Conservation (phyloP, 2,113 vertebrate genomes). For the Cichladusa arquata region DNA sequence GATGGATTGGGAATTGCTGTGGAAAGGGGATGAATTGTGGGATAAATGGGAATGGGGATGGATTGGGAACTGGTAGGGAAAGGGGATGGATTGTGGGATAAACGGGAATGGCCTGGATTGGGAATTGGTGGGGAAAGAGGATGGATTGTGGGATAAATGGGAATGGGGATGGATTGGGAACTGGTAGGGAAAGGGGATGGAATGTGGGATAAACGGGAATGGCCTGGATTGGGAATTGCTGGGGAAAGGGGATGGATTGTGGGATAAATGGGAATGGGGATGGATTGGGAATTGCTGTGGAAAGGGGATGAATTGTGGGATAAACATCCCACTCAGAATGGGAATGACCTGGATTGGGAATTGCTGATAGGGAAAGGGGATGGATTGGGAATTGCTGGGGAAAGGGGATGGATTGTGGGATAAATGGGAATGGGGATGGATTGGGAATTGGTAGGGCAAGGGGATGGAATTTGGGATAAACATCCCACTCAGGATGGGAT, state of each 20-base stretch:
- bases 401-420: no score
- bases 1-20: neutral
- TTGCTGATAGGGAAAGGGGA: no score
- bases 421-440: neutral
- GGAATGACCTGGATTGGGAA: neutral
- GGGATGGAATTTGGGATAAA: neutral
- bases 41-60: neutral
- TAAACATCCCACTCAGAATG: neutral
- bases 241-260: no score
- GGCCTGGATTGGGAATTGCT: neutral
- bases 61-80: constrained; percentile 30
- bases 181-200: no score
- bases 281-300: neutral
- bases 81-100: neutral
- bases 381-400: neutral
- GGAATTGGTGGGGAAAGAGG: constrained; percentile 5
- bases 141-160: neutral
- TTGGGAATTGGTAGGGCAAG: neutral
- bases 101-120: constrained; percentile 31
- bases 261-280: neutral
- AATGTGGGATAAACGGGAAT: neutral
- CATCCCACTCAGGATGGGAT: constrained; percentile 61
- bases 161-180: neutral
- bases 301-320: neutral
- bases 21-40: no score